Conservation (phyloP, 2,113 vertebrate genomes). For the Channa argus region DNA sequence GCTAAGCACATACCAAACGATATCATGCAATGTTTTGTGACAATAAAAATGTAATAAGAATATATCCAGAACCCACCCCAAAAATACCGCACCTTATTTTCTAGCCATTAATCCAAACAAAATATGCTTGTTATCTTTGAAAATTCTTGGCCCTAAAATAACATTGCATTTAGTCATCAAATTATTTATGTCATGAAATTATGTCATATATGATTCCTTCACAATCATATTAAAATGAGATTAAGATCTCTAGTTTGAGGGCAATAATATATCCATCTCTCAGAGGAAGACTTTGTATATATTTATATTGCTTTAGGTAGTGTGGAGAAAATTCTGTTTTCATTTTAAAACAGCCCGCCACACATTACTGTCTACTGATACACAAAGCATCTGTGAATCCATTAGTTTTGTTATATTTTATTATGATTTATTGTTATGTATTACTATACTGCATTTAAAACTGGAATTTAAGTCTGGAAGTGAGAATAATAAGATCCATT, state of each 20-base stretch:
- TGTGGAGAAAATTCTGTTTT: neutral
- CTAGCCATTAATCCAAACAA: neutral
- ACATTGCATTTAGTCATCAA: constrained; percentile 20
- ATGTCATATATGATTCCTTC: constrained; percentile 10
- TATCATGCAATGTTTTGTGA: neutral
- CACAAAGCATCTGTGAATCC: neutral
- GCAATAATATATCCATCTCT: constrained; percentile 10
- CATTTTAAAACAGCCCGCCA: neutral
- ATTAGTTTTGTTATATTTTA: neutral
- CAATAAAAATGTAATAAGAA: no score
- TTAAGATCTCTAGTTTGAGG: constrained; percentile 13
- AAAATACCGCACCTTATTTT: neutral
- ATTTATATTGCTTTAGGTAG: neutral
- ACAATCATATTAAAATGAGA: constrained; percentile 21
- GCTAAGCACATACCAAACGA: no score
- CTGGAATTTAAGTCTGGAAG: neutral
- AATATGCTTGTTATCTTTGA: neutral
- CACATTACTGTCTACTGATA: neutral
- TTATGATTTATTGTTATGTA: neutral
- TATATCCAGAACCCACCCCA: neutral
- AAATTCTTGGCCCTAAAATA: neutral
- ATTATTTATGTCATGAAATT: constrained; percentile 18
- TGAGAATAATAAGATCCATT: constrained; percentile 13
- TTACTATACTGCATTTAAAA: no score
- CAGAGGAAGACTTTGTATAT: neutral